These are phyloP conservation scores for Tadarida brasiliensis DNA, from an alignment of 2,797 vertebrate species.

Conservation along the genomic window DNA sequence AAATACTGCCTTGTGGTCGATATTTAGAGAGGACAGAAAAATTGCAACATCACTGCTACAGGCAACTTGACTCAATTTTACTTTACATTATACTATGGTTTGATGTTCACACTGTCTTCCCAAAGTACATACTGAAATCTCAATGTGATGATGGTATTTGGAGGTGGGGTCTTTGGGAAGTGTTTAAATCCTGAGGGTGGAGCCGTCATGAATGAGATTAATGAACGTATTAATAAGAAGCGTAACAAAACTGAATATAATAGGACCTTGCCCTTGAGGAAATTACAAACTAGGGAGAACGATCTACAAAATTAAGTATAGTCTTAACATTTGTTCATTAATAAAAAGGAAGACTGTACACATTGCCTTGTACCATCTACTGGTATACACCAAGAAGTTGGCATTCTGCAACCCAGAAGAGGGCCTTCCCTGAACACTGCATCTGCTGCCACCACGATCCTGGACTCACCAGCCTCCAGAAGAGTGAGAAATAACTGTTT, in stretches of 20 bases:
- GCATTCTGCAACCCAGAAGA: not conserved
- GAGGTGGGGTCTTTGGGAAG: not conserved
- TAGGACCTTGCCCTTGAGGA: slow-evolving; percentile 4
- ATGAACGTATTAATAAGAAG: not conserved
- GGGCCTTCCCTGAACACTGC: not conserved
- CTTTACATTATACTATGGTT: not conserved
- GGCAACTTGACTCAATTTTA: not conserved
- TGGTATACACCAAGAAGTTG: not conserved
- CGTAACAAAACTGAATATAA: not conserved
- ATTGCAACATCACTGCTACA: not conserved
- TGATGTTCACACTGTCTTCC: not conserved
- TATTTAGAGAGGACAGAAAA: slow-evolving; percentile 7
- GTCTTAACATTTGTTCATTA: not conserved
- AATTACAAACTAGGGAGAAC: not conserved
- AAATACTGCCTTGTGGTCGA: not conserved
- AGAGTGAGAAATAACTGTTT: not conserved
- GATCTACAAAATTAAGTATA: not conserved
- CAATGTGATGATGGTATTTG: not conserved
- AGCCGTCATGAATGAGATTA: not conserved
- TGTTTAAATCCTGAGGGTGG: not conserved
- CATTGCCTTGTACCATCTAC: not conserved
- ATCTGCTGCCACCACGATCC: not conserved
- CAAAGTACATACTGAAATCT: not conserved
- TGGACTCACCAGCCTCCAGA: not conserved
- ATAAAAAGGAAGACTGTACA: not conserved